Conservation (phyloP, 1,140 invertebrate genomes). For the Panagrolaimus sp. region DNA sequence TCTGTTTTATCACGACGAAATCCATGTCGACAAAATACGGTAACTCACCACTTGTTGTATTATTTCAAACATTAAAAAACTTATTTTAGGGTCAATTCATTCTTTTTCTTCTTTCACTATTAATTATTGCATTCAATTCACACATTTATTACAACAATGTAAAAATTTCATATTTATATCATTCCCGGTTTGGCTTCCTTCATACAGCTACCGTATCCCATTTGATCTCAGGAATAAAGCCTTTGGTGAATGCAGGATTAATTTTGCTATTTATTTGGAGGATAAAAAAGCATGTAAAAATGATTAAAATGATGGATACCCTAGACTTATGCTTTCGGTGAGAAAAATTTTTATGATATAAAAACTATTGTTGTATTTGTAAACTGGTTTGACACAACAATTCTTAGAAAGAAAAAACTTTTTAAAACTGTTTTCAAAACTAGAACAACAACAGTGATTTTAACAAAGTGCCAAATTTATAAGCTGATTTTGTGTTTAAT, state of each 20-base stretch:
- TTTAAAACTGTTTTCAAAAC: too few species aligned
- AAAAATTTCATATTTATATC: slow-evolving; percentile 8
- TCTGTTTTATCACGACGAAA: not conserved
- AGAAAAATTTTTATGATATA: too few species aligned
- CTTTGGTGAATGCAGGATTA: slow-evolving; percentile 42
- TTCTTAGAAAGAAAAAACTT: too few species aligned
- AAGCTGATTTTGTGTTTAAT: too few species aligned
- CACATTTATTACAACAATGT: slow-evolving; percentile 5
- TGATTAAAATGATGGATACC: slow-evolving; percentile 38
- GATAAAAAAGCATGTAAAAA: slow-evolving; percentile 38
- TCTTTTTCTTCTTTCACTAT: not conserved
- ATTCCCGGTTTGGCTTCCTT: slow-evolving; percentile 39
- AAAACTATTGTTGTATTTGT: too few species aligned
- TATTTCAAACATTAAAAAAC: not conserved
- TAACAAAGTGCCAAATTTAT: too few species aligned
- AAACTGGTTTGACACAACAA: too few species aligned
- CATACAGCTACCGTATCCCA: slow-evolving; percentile 50
- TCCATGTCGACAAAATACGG: not conserved
- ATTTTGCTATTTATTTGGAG: slow-evolving; percentile 41
- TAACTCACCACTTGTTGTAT: not conserved
- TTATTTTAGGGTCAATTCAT: not conserved
- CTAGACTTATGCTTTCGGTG: slow-evolving; percentile 34
- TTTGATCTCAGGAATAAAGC: slow-evolving; percentile 52
- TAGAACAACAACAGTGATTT: too few species aligned
- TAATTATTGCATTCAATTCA: slow-evolving; percentile 3